These are phyloP conservation scores for Eidolon helvum DNA, from an alignment of 2,113 vertebrate species.

Conservation along the genomic window DNA sequence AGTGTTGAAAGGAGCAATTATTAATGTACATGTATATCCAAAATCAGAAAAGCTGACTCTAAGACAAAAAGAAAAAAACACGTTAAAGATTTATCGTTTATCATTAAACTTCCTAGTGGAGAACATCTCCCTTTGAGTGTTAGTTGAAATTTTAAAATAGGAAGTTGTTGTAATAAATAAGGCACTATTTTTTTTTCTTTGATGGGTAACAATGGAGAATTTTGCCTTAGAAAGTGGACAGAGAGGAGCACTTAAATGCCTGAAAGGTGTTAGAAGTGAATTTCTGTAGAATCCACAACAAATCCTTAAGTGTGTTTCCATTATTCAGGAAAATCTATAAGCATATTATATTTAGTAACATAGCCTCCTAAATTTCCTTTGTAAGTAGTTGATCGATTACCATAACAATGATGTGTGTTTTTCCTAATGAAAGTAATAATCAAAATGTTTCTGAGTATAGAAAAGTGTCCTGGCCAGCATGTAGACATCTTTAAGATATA, in stretches of 20 bases:
- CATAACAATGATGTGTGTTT: background rate
- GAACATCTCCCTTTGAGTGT: too few species aligned
- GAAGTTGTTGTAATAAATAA: background rate
- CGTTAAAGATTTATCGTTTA: background rate
- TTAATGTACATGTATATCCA: background rate
- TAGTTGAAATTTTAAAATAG: background rate
- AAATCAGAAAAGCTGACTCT: background rate
- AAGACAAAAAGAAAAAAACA: background rate
- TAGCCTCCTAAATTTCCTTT: background rate
- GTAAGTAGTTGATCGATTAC: background rate
- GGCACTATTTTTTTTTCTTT: background rate
- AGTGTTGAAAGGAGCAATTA: background rate
- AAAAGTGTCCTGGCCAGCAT: background rate
- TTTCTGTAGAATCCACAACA: background rate
- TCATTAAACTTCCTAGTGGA: background rate
- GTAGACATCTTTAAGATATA: background rate
- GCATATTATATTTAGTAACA: background rate
- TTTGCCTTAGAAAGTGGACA: background rate
- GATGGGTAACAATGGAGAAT: background rate
- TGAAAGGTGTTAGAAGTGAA: background rate
- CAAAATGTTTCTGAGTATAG: background rate
- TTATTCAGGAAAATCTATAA: background rate
- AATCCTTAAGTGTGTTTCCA: background rate
- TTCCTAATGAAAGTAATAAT: background rate
- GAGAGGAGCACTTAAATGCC: background rate